Base-by-base conservation (phyloP, 2,113 vertebrate species). In the Riparia riparia region DNA sequence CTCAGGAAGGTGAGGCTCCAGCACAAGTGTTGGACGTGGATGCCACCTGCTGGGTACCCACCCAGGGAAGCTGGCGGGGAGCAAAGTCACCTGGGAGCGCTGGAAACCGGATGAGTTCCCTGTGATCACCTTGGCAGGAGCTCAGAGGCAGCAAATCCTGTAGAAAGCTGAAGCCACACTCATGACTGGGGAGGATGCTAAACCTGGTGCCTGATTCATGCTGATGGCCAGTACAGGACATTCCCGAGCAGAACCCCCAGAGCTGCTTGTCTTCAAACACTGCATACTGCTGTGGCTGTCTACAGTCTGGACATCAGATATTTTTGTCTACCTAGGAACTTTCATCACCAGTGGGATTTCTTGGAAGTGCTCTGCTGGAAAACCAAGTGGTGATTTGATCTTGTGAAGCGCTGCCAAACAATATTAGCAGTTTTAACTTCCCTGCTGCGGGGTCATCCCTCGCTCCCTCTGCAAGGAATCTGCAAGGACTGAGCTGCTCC, bases 21-120 rank as follows among this genome's bases (percentile, higher is more conserved):
- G 82, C 74, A 61, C 37, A 83, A 90, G 53, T 5, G 70, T 51
- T 82, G 87, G 78, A 44, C 21, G 1, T 6, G 41, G 82, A 79
- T 96, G 95, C 95, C 96, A 97, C 64, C 96, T 97, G 53, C 92
- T 94, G 96, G 96, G 44, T 90, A 74, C 47, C 26, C 60, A 74
- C 69, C 81, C 44, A 17, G 0, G 3, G 57, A 49, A 51, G 44
- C 57, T 69, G 68, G 12, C 29, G 1, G 47, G 45, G 34, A 65
- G 53, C 22, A 68, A 42, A 50, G 31, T 78, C 89, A 45, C 69
- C 39, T n/a, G 61, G 56, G 69, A 74, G 56, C 4, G 3, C 58
- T 63, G 80, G 42, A 17, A 76, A 12, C 10, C 2, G 10, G 51
- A 26, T 20, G 58, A 47, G 74, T 70, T 60, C 45, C 22, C 41